Evolutionary conservation across 2,888 invertebrate species (phyloP).

Genomic region (Spialia ferax): DNA sequence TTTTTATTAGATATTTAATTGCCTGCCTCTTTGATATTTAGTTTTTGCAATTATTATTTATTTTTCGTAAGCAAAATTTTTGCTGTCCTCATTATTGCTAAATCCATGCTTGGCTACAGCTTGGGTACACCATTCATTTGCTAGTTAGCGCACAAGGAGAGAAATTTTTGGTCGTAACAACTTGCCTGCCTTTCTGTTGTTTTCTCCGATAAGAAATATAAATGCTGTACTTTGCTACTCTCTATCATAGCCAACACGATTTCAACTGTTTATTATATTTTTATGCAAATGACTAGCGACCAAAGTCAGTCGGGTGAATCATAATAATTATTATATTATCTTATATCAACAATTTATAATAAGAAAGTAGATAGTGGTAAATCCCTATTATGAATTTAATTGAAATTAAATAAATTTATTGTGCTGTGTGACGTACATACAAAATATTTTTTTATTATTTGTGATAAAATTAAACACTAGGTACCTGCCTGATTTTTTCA

Average conservation of each 20-base stretch:
- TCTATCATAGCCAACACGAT: neutral
- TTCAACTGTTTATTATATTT: neutral
- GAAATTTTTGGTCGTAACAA: neutral
- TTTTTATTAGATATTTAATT: too few relatives aligned
- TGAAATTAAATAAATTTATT: too few relatives aligned
- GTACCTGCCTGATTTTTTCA: too few relatives aligned
- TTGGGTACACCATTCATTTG: conserved; percentile 18
- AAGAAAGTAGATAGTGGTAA: too few relatives aligned
- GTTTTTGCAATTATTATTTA: neutral
- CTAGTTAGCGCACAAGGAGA: conserved; percentile 4
- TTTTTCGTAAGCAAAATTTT: conserved; percentile 3
- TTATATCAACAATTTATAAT: too few relatives aligned
- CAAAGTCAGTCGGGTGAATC: neutral
- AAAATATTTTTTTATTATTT: too few relatives aligned
- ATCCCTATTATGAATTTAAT: too few relatives aligned
- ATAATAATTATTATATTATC: too few relatives aligned
- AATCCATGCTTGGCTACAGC: conserved; percentile 2
- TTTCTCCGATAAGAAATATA: conserved; percentile 8
- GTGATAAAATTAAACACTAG: too few relatives aligned
- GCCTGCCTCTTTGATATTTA: too few relatives aligned
- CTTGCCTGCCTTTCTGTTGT: neutral
- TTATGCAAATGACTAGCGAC: neutral
- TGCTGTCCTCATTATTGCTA: neutral
- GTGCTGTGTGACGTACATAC: too few relatives aligned
- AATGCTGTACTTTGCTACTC: neutral